Conservation (phyloP, 2,113 vertebrate genomes). For the Pungitius pungitius region DNA sequence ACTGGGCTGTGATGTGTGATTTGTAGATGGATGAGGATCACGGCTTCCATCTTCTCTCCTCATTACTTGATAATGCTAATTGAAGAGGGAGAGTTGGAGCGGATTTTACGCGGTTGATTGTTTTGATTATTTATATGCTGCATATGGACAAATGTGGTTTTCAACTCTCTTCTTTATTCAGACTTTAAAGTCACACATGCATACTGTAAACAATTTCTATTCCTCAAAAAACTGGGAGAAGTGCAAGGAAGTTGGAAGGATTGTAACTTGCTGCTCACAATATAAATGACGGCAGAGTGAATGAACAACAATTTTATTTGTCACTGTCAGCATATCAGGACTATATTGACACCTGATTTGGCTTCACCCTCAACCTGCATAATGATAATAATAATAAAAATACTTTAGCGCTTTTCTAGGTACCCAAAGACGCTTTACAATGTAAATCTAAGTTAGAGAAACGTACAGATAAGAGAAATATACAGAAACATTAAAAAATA, state of each 20-base stretch:
- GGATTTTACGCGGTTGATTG: conserved; percentile 15
- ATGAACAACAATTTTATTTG: not conserved
- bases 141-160: conserved; percentile 13
- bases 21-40: conserved; percentile 50
- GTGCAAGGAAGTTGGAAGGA: not conserved
- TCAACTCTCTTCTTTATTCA: not conserved
- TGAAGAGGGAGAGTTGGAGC: conserved; percentile 17
- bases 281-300: not conserved
- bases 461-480: too few species aligned
- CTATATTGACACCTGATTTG: conserved; percentile 2
- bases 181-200: not conserved
- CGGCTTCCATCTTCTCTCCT: conserved; percentile 41
- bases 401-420: too few species aligned
- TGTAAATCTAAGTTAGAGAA: too few species aligned
- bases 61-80: conserved; percentile 72
- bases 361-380: not conserved
- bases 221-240: not conserved
- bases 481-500: too few species aligned
- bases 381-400: too few species aligned
- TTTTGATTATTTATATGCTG: conserved; percentile 51
- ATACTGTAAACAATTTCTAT: not conserved
- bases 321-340: not conserved
- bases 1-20: conserved; percentile 50
- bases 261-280: not conserved
- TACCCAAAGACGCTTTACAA: too few species aligned